Base-by-base conservation (phyloP, 2,888 invertebrate genomes). In the Meiosimyza decipiens region DNA sequence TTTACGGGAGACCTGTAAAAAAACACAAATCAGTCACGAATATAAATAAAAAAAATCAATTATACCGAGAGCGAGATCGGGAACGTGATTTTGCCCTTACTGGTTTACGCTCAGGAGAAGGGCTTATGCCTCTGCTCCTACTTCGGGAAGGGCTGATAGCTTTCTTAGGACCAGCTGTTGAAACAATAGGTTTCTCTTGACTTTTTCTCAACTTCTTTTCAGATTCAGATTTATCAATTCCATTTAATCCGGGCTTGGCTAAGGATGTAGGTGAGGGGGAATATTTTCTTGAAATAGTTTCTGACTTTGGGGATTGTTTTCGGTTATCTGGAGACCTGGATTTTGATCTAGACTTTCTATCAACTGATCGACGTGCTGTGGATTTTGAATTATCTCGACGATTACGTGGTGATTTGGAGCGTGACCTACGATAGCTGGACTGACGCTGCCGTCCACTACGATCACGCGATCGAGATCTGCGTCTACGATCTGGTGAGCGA, bases 131-230 rank as follows among this genome's bases (percentile, higher is more conserved):
- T 75, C 69, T 82, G 76, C 71, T 81, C 74, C 73, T 74, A 40
- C 74, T 63, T n/a, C 70, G 70, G 6, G 70, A 70, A 54, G 52
- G 62, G 33, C 62, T 70, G 11, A 13, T 18, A n/a, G 50, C 64
- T 22, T 75, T 73, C 50, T 77, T 77, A 6, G 75, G 67, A 9
- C 90, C 91, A 71, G 76, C 77, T 1, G 91, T 90, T 80, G 91
- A 88, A 73, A 90, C 90, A 88, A 91, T 88, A 75, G 91, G 83
- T 80, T 91, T 91, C 6, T 90, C 91, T 82, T 91, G 91, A 6
- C 91, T 87, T 78, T 90, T 89, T 6, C 91, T 90, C 71, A 91
- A 75, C 71, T 79, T 79, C 72, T 79, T 78, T 22, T 79, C 79
- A 33, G 75, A 54, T 50, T 65, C 71, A n/a, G 76, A 75, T 49